Evolutionary conservation across 92 coral and sea anemone genomes (phyloP).

Genomic region (Micromussa lordhowensis): DNA sequence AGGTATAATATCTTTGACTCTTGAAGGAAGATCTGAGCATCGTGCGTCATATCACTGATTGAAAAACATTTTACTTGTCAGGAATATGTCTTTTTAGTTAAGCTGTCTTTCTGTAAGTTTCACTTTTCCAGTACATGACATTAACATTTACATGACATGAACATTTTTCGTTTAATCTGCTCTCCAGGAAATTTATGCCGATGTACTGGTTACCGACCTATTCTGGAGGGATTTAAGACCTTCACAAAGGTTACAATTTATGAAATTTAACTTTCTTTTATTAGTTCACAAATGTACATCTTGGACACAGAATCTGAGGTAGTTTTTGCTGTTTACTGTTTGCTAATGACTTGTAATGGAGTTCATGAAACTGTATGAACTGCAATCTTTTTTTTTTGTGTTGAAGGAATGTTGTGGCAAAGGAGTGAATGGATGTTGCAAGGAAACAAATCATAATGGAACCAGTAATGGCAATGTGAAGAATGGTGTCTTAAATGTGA

Average conservation of each 20-base stretch:
- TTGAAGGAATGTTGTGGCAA: slow-evolving; percentile 79
- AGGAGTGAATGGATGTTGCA: slow-evolving; percentile 42
- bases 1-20: too few species aligned
- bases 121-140: not conserved
- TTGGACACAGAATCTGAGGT: too few species aligned
- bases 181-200: slow-evolving; percentile 79
- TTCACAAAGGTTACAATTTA: slow-evolving; percentile 70
- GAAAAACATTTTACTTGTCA: too few species aligned
- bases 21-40: too few species aligned
- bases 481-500: slow-evolving; percentile 21
- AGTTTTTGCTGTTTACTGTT: too few species aligned
- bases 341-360: too few species aligned
- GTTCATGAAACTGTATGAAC: not conserved
- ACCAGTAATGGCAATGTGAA: not conserved
- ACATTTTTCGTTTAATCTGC: not conserved
- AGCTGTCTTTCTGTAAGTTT: not conserved
- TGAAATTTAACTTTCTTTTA: not conserved
- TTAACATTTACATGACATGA: too few species aligned
- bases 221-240: slow-evolving; percentile 82
- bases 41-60: too few species aligned
- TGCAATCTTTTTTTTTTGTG: not conserved
- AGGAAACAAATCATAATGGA: slow-evolving; percentile 27
- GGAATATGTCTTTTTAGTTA: not conserved
- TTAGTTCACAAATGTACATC: too few species aligned
- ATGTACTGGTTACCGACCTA: slow-evolving; percentile 83